These are phyloP conservation scores for Sphecodes monilicornis DNA, from an alignment of 2,888 invertebrate genomes.

Conservation along the genomic window DNA sequence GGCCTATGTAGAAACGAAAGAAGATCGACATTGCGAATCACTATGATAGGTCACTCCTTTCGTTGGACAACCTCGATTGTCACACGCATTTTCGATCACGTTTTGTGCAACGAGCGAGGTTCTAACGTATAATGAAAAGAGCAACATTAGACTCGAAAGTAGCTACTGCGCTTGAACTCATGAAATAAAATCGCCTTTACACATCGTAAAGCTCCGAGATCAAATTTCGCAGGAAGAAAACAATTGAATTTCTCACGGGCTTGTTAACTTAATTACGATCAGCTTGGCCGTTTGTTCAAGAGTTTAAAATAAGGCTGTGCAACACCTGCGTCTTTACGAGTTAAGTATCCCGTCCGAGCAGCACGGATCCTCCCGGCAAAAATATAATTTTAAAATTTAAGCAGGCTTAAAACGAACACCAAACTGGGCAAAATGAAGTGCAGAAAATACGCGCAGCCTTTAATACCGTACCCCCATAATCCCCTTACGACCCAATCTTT, in stretches of 20 bases:
- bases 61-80: no score
- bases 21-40: no score
- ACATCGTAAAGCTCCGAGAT: not conserved
- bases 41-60: no score
- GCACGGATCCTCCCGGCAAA: not conserved
- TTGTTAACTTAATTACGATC: conserved; percentile 5
- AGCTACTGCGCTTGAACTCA: no score
- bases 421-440: not conserved
- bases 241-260: not conserved
- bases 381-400: conserved; percentile 9
- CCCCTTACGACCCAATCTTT: not conserved
- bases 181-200: not conserved
- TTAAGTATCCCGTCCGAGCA: not conserved
- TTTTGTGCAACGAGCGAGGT: no score
- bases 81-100: no score
- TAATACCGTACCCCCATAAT: conserved; percentile 5
- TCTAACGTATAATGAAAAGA: no score
- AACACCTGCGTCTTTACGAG: not conserved
- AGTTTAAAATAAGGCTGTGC: not conserved
- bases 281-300: not conserved
- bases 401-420: conserved; percentile 9
- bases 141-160: no score
- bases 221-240: not conserved
- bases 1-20: no score
- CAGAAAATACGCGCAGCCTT: conserved; percentile 4